These are phyloP conservation scores for Nyctalus aviator DNA, from an alignment of 2,797 vertebrate genomes.

Conservation along the genomic window DNA sequence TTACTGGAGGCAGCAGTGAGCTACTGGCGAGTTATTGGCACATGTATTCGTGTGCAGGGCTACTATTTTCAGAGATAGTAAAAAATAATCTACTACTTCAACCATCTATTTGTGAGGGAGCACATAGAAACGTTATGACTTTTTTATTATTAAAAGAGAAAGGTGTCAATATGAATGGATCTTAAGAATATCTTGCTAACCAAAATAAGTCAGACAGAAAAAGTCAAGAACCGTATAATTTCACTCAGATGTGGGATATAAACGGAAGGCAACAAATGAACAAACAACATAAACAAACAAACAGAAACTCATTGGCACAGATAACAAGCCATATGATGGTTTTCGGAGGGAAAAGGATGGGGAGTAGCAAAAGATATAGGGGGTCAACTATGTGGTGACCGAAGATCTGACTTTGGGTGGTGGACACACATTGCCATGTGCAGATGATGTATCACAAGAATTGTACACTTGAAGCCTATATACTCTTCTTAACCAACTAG, in stretches of 20 bases:
- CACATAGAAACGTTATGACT: background rate
- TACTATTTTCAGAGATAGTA: background rate
- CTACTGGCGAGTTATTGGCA: no score
- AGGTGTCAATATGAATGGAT: background rate
- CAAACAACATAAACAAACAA: background rate
- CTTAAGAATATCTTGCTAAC: background rate
- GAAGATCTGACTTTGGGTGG: background rate
- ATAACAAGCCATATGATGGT: background rate
- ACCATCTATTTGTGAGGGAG: background rate
- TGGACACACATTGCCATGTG: background rate
- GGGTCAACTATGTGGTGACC: background rate
- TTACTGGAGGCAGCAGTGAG: no score
- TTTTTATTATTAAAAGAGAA: slow-evolving; percentile 40
- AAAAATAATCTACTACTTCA: background rate
- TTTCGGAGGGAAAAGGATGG: background rate
- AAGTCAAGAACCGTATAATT: background rate
- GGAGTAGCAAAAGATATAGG: background rate
- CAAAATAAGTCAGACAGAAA: background rate
- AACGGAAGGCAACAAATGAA: background rate
- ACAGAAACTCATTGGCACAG: background rate
- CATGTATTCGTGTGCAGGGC: no score
- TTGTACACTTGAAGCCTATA: no score
- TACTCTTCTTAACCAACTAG: background rate
- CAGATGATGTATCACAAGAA: background rate
- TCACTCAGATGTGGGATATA: background rate